Evolutionary conservation across 2,888 invertebrate species (phyloP), one percentile per base, ranked within the genome.

Genomic region (Microchrysa polita): DNA sequence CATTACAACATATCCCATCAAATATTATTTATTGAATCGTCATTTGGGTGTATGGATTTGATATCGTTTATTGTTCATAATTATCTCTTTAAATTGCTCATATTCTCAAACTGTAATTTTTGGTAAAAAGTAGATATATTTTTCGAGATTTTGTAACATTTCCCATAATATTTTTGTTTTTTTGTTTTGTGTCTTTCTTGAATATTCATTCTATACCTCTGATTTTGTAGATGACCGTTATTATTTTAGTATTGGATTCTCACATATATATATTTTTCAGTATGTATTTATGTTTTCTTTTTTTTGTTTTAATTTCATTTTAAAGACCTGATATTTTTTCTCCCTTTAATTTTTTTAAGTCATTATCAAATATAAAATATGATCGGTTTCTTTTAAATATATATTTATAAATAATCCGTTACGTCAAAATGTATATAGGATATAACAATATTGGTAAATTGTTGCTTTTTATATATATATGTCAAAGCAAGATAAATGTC

Each of bases 351-450:
- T 16, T 52, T 14, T 52, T 52, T 52, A 5, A 18, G 34, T 61
- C 40, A 23, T 65, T 65, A 65, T 65, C 65, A 65, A 65, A 65
- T 65, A 65, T 65, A 65, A 65, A 65, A 65, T 65, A 65, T 44
- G 65, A 65, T 65, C 65, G 48, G 14, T 48, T 65, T 63, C 44
- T 42, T 48, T 48, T 48, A 16, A 44, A 22, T 65, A 65, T 44
- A 65, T 65, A 22, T 65, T 48, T 44, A 65, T 65, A 65, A 2
- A 48, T 65, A 20, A 48, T 48, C 22, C 48, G 44, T 65, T 65
- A 23, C 14, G 20, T 65, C 48, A 34, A 65, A 48, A 48, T 65
- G 61, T 61, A 61, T 61, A 61, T 40, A 61, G 61, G 61, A 61
- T 40, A 61, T 61, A 61, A 40, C 40, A 61, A 65, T 65, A 65